A percentile compares a stretch with the other conserved stretches of the same genome.
Evolutionary conservation across 2,797 vertebrate species (phyloP).

Genomic region (Harpagifer antarcticus): DNA sequence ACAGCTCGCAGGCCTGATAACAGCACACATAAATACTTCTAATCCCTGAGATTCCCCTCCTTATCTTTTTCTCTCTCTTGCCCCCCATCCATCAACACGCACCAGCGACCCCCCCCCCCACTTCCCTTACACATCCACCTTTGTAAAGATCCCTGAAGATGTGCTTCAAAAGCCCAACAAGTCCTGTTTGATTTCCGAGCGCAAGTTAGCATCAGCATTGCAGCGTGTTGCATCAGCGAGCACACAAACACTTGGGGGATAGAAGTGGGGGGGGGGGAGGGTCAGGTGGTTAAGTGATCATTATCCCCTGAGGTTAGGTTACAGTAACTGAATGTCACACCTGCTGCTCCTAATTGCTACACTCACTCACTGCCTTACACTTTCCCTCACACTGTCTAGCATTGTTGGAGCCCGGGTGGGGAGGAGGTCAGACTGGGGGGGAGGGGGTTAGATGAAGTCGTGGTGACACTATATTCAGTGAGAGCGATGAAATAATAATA

Average conservation of each 20-base stretch:
- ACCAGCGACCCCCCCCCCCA: not conserved
- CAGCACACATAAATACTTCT: constrained; percentile 61
- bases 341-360: constrained; percentile 29
- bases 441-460: not conserved
- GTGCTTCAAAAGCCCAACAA: constrained; percentile 56
- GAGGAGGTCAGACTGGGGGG: no score
- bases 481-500: not conserved
- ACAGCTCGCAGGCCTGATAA: constrained; percentile 47
- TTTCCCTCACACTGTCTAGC: not conserved
- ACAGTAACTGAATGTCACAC: constrained; percentile 37
- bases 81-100: not conserved
- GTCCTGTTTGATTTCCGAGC: constrained; percentile 30
- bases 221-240: constrained; percentile 82
- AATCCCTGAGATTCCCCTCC: constrained; percentile 49
- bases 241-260: not conserved
- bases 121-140: constrained; percentile 43
- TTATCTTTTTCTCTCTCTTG: constrained; percentile 9
- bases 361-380: not conserved
- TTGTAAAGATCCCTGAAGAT: constrained; percentile 56
- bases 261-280: not conserved
- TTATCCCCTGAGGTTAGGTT: constrained; percentile 37
- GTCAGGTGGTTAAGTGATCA: constrained; percentile 36
- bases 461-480: not conserved
- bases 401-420: not conserved
- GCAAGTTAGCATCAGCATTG: constrained; percentile 72